phyloP scores from a whole-genome alignment of 64 coral and sea anemone species.

The Stichodactyla mertensii region DNA sequence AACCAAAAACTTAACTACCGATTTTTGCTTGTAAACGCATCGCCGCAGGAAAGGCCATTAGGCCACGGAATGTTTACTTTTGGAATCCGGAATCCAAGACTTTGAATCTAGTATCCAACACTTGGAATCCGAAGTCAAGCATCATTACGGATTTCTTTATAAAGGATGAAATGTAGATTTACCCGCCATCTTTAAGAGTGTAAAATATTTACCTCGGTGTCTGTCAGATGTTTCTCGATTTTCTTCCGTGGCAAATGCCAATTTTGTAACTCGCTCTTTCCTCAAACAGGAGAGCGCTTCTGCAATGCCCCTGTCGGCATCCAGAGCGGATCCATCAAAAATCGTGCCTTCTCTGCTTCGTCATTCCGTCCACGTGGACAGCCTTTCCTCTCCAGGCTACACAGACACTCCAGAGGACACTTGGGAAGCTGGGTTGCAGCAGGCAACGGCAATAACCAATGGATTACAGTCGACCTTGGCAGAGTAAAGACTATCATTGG shows the following conservation, averaged over 20 bases:
- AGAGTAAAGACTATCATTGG: constrained; percentile 59
- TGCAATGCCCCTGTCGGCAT: constrained; percentile 67
- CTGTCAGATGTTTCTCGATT: neutral
- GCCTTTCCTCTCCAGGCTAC: constrained; percentile 48
- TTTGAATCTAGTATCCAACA: no score
- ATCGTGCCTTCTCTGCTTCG: constrained; percentile 63
- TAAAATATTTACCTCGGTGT: neutral
- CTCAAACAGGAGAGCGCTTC: constrained; percentile 20
- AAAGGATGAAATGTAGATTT: no score
- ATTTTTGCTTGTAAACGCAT: no score
- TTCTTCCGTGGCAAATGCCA: neutral
- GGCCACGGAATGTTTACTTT: no score
- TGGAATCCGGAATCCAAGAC: no score
- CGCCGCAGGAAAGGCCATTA: no score
- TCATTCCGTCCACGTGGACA: constrained; percentile 32
- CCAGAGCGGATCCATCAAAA: constrained; percentile 62
- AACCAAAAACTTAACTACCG: no score
- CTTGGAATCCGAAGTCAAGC: no score
- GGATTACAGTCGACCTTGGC: constrained; percentile 72
- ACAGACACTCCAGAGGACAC: constrained; percentile 35
- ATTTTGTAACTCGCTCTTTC: constrained; percentile 1
- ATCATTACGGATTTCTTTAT: no score
- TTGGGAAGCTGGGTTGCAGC: constrained; percentile 63
- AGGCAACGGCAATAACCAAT: constrained; percentile 56
- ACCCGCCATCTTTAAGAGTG: no score